phyloP scores from a whole-genome alignment of 2,888 invertebrate genomes.

The Crematogaster levior region DNA sequence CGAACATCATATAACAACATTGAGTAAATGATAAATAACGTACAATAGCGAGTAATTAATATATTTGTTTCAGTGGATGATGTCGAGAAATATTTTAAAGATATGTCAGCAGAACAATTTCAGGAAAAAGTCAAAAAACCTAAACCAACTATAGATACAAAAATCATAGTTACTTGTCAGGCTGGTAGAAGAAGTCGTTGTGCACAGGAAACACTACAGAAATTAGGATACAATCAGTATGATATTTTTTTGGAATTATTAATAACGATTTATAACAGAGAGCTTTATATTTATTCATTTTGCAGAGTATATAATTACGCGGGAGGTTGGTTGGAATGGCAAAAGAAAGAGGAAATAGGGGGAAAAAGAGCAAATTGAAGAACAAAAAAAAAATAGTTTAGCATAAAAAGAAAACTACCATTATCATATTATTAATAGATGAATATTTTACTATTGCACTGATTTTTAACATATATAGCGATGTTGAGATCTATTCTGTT shows the following conservation, averaged over 20 bases:
- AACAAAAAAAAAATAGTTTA: not conserved
- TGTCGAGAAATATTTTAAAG: conserved; percentile 86
- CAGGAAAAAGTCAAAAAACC: conserved; percentile 86
- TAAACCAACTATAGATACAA: conserved; percentile 88
- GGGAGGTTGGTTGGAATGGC: conserved; percentile 89
- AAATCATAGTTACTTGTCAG: conserved; percentile 90
- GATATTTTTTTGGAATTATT: conserved; percentile 66
- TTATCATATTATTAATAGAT: conserved; percentile 22
- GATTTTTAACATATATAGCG: not conserved
- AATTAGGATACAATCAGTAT: conserved; percentile 89
- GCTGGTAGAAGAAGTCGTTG: conserved; percentile 89
- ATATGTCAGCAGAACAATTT: conserved; percentile 87
- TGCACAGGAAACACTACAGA: conserved; percentile 88
- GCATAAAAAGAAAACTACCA: not conserved
- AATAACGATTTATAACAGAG: not conserved
- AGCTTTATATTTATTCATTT: conserved; percentile 69
- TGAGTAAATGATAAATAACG: not conserved
- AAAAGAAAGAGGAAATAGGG: conserved; percentile 72
- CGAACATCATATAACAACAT: no score
- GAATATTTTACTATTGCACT: not conserved
- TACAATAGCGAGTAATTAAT: not conserved
- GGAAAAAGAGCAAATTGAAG: conserved; percentile 66
- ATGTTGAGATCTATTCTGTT: not conserved
- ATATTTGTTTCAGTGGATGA: conserved; percentile 86
- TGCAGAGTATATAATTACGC: conserved; percentile 87